Percentiles rank a stretch among this genome's conserved stretches.
Conservation (phyloP, 2,888 invertebrate species). For the Beris chalybata region DNA sequence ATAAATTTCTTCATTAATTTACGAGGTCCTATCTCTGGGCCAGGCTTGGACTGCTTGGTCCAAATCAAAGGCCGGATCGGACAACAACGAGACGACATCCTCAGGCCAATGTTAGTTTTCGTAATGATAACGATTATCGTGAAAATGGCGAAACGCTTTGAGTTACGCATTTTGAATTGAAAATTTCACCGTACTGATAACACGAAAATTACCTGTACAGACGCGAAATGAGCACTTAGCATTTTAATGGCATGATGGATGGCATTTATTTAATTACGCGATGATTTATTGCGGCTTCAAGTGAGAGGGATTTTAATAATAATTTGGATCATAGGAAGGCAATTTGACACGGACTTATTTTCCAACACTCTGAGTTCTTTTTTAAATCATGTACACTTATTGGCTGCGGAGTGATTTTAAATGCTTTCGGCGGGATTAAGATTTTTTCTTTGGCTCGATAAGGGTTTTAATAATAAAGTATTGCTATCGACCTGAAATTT, state of each 20-base stretch:
- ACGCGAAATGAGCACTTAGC: constrained; percentile 12
- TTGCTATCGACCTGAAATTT: too few species aligned
- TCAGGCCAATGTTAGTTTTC: constrained; percentile 31
- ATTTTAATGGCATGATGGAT: constrained; percentile 21
- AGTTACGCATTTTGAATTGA: not conserved
- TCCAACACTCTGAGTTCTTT: too few species aligned
- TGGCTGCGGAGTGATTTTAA: too few species aligned
- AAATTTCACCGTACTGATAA: constrained; percentile 23
- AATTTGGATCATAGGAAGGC: too few species aligned
- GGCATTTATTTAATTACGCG: constrained; percentile 25
- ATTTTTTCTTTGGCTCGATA: too few species aligned
- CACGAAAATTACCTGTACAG: constrained; percentile 23
- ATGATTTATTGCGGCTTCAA: constrained; percentile 23
- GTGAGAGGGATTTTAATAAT: constrained; percentile 1
- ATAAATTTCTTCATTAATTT: constrained; percentile 45
- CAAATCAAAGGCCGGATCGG: not conserved
- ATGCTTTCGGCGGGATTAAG: too few species aligned
- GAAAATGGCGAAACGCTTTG: not conserved
- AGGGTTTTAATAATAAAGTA: too few species aligned
- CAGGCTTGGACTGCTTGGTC: not conserved
- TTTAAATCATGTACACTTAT: too few species aligned
- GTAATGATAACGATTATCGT: constrained; percentile 31
- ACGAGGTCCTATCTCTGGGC: constrained; percentile 26
- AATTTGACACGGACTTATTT: too few species aligned
- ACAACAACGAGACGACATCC: constrained; percentile 18